Evolutionary conservation across 2,113 vertebrate genomes (phyloP).

Genomic region (Origma solitaria): DNA sequence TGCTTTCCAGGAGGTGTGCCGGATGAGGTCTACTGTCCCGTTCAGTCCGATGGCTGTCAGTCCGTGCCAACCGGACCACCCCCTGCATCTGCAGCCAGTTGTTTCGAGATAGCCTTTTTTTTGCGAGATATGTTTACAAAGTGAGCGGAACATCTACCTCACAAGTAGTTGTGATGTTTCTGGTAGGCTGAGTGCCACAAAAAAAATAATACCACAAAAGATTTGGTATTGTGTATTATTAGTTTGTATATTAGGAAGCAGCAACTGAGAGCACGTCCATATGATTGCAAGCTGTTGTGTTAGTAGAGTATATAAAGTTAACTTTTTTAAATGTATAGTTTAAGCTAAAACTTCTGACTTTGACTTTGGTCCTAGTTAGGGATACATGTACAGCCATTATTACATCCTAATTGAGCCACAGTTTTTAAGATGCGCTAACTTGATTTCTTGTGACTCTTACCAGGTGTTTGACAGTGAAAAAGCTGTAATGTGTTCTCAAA

Average conservation of each 20-base stretch:
- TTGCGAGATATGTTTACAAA: neutral
- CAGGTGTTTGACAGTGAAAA: neutral
- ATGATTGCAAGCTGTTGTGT: neutral
- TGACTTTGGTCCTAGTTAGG: neutral
- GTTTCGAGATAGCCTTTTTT: no score
- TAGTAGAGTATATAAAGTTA: neutral
- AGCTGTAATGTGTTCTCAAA: neutral
- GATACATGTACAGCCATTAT: rapidly evolving
- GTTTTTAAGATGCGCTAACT: neutral
- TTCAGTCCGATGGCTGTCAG: neutral
- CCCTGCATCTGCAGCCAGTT: neutral
- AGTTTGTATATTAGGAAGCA: neutral
- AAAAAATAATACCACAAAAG: no score
- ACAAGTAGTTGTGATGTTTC: rapidly evolving
- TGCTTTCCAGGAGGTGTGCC: neutral
- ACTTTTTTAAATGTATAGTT: neutral
- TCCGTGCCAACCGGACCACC: neutral
- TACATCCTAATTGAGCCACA: neutral
- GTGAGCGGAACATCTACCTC: neutral
- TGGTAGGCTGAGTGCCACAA: neutral
- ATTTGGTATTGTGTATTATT: no score
- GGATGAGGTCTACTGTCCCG: neutral
- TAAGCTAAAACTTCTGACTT: neutral
- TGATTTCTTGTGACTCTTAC: neutral
- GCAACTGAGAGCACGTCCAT: rapidly evolving